Conservation (phyloP, 2,113 vertebrate species). For the Heteronetta atricapilla region DNA sequence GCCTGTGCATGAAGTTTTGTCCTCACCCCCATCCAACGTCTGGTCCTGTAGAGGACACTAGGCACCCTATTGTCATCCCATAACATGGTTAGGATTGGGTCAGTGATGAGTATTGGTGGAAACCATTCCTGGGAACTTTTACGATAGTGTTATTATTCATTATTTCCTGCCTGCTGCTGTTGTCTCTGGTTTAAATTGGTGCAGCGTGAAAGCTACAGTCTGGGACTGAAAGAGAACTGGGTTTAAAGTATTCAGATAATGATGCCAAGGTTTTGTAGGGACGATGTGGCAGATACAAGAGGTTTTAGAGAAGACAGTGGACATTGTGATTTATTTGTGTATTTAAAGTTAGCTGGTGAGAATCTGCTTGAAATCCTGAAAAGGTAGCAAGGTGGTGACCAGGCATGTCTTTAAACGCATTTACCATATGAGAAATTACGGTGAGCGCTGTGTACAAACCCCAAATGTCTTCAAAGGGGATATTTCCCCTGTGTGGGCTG, state of each 20-base stretch:
- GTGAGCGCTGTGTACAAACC: not conserved
- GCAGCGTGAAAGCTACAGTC: not conserved
- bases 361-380: not conserved
- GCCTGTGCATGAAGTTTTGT: not conserved
- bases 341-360: not conserved
- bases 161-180: conserved; percentile 22
- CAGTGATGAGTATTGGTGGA: not conserved
- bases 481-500: conserved; percentile 62
- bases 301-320: not conserved
- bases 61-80: not conserved
- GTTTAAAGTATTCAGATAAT: not conserved
- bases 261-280: not conserved
- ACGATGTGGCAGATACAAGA: not conserved
- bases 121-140: conserved; percentile 11
- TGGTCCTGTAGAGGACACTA: not conserved
- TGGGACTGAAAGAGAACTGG: not conserved
- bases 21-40: not conserved
- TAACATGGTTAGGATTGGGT: not conserved
- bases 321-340: conserved; percentile 15
- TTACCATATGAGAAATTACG: conserved; percentile 8
- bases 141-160: conserved; percentile 54
- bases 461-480: conserved; percentile 64
- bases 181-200: not conserved
- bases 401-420: not conserved
- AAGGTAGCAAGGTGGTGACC: not conserved